Conservation (phyloP, 92 coral and sea anemone genomes). For the Galaxea fascicularis region DNA sequence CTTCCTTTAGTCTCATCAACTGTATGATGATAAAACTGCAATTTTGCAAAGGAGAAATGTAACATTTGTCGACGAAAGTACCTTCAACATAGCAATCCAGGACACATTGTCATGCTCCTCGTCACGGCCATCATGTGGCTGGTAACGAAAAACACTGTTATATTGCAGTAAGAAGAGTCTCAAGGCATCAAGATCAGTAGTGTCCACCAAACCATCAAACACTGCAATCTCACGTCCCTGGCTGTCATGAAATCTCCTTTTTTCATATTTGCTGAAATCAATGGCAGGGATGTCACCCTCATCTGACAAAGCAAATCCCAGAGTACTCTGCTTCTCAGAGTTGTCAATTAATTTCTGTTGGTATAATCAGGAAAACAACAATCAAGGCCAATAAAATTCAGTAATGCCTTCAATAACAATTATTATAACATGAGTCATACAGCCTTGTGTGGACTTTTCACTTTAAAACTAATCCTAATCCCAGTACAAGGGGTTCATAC, state of each 20-base stretch:
- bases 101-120: slow-evolving; percentile 96
- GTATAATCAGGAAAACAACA: background rate
- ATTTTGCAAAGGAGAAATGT: background rate
- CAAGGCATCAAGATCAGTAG: slow-evolving; percentile 76
- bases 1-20: background rate
- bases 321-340: slow-evolving; percentile 39
- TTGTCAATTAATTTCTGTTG: slow-evolving; percentile 59
- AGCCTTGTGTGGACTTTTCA: too few relatives aligned
- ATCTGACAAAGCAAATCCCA: slow-evolving; percentile 77
- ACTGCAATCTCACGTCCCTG: slow-evolving; percentile 83
- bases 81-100: slow-evolving; percentile 90
- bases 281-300: slow-evolving; percentile 55
- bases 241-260: slow-evolving; percentile 75
- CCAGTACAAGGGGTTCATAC: too few relatives aligned
- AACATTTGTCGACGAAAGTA: background rate
- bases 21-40: background rate
- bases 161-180: slow-evolving; percentile 79
- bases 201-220: slow-evolving; percentile 85
- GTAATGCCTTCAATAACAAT: too few relatives aligned
- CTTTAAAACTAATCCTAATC: too few relatives aligned
- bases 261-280: slow-evolving; percentile 68
- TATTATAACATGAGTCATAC: too few relatives aligned
- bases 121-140: slow-evolving; percentile 71
- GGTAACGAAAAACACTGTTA: slow-evolving; percentile 76
- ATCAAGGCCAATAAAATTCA: background rate